These are phyloP conservation scores for Heterodera schachtii DNA, from an alignment of 1,140 invertebrate genomes.

Conservation along the genomic window DNA sequence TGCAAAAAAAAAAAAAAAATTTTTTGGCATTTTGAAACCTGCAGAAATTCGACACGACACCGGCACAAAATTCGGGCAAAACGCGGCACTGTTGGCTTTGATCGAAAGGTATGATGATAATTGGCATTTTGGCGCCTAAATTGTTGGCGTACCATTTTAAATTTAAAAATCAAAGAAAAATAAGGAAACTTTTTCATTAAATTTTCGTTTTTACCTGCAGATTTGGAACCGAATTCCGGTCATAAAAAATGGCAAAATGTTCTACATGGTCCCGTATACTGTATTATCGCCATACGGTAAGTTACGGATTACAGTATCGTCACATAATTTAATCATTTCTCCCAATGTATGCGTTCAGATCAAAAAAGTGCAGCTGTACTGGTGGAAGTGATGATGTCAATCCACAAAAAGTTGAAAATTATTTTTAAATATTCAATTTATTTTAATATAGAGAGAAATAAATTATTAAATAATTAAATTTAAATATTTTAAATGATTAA, in stretches of 20 bases:
- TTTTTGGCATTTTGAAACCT: neutral
- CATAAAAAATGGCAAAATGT: conserved; percentile 9
- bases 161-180: no score
- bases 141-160: no score
- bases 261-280: conserved; percentile 5
- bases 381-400: neutral
- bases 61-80: neutral
- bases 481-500: no score
- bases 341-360: neutral
- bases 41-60: neutral
- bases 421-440: no score
- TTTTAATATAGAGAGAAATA: no score
- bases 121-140: no score
- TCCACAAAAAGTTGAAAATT: neutral
- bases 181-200: no score
- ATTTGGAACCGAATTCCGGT: conserved; percentile 12
- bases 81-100: neutral
- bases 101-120: neutral
- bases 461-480: no score
- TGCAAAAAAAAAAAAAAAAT: no score
- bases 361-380: conserved; percentile 8
- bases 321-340: neutral
- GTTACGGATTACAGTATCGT: no score
- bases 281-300: neutral
- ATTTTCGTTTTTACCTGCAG: neutral